Evolutionary conservation across 92 coral and sea anemone genomes (phyloP).

Genomic region (Isaurus tuberculatus): DNA sequence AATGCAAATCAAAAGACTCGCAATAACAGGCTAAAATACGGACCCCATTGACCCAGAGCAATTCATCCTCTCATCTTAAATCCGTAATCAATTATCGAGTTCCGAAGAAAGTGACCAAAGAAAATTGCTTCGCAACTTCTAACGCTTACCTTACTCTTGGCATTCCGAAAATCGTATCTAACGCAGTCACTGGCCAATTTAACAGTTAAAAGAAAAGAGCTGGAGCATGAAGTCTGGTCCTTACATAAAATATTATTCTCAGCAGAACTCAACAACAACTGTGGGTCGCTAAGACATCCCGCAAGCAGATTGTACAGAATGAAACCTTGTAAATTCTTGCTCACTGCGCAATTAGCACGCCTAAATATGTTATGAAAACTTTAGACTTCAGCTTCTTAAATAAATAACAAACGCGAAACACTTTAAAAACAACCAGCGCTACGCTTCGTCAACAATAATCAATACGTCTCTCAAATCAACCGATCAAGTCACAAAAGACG

Average conservation of each 20-base stretch:
- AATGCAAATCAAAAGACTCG: not conserved
- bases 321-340: slow-evolving; percentile 28
- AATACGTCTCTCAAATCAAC: not conserved
- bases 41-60: not conserved
- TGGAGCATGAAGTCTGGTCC: slow-evolving; percentile 12
- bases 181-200: not conserved
- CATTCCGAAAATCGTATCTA: not conserved
- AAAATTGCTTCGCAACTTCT: not conserved
- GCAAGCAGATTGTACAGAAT: slow-evolving; percentile 26
- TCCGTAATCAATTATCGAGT: not conserved
- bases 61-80: not conserved
- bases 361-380: not conserved
- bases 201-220: not conserved
- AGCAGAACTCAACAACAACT: not conserved
- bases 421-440: not conserved
- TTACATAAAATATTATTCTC: slow-evolving; percentile 31
- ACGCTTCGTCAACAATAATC: slow-evolving; percentile 11
- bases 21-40: not conserved
- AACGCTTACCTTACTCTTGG: not conserved
- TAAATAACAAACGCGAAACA: not conserved
- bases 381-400: not conserved
- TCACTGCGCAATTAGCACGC: not conserved
- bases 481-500: not conserved
- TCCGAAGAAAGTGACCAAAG: not conserved
- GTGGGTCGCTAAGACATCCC: slow-evolving; percentile 25